A percentile compares a stretch with the other conserved stretches of the same genome.
These are phyloP conservation scores for Julus scandinavius DNA, from an alignment of 2,888 invertebrate genomes.

Conservation along the genomic window DNA sequence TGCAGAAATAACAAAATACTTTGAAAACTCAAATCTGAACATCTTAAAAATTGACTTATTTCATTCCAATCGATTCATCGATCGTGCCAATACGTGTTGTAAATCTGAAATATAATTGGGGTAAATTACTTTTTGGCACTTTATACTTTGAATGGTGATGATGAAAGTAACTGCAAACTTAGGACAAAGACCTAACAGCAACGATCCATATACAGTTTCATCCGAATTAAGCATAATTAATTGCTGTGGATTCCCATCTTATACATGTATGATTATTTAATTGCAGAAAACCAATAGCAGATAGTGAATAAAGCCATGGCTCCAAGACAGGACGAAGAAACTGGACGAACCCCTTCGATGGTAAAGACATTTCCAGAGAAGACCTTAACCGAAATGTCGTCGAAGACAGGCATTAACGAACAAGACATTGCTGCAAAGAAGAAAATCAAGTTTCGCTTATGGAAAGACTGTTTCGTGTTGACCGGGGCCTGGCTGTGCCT, in stretches of 20 bases:
- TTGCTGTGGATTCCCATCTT: no score
- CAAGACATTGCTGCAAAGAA: neutral
- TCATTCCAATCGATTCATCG: no score
- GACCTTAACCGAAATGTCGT: neutral
- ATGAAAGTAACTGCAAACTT: no score
- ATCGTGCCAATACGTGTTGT: no score
- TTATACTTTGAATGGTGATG: no score
- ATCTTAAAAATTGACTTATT: no score
- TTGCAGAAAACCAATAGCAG: constrained; percentile 7
- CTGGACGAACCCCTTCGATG: neutral
- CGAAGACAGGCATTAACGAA: neutral
- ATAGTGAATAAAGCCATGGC: neutral
- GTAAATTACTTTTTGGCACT: no score
- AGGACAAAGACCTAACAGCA: neutral
- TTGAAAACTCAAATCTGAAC: no score
- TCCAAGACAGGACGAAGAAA: constrained; percentile 30
- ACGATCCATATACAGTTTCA: neutral
- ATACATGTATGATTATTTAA: neutral
- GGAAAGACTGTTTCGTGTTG: constrained; percentile 53
- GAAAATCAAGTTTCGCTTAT: constrained; percentile 40
- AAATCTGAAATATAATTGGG: no score
- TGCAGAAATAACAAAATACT: no score
- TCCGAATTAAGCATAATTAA: neutral
- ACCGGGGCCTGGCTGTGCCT: constrained; percentile 53
- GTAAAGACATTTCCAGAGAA: neutral